Evolutionary conservation across 35 echinoderm and acorn worm genomes (phyloP).

Genomic region (Hemicentrotus pulcherrimus): DNA sequence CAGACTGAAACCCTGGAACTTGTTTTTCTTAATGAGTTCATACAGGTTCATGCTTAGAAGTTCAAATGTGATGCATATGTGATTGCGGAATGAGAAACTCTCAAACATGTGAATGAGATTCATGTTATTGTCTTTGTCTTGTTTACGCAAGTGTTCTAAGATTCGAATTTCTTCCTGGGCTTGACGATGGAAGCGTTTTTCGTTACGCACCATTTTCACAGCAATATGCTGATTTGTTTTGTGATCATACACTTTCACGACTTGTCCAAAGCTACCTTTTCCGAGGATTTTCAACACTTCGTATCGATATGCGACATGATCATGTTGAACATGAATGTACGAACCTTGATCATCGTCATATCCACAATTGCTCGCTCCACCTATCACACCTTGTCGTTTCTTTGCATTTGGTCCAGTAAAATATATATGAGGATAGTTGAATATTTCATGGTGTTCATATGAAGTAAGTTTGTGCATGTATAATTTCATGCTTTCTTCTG

Average conservation of each 20-base stretch:
- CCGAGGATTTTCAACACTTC: conserved; percentile 99
- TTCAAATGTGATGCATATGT: conserved; percentile 99
- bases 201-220: conserved; percentile 99
- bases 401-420: conserved; percentile 99
- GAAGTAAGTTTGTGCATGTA: conserved; percentile 99
- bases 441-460: conserved; percentile 99
- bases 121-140: conserved; percentile 99
- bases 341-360: conserved; percentile 99
- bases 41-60: conserved; percentile 99
- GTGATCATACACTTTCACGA: conserved; percentile 99
- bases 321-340: conserved; percentile 98
- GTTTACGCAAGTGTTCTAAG: conserved; percentile 96
- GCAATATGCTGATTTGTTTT: conserved; percentile 99
- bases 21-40: conserved; percentile 99
- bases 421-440: conserved; percentile 87
- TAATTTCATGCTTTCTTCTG: conserved; percentile 96
- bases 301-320: conserved; percentile 96
- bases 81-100: conserved; percentile 95
- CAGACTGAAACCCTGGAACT: conserved; percentile 99
- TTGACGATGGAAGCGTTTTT: conserved; percentile 98
- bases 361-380: conserved; percentile 96
- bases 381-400: conserved; percentile 95
- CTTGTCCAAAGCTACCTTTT: conserved; percentile 99
- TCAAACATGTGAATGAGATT: conserved; percentile 98
- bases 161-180: conserved; percentile 99